A percentile compares a stretch with the other conserved stretches of the same genome.
These are phyloP conservation scores for Zaprionus kolodkinae DNA, from an alignment of 1,140 invertebrate species.

Conservation along the genomic window DNA sequence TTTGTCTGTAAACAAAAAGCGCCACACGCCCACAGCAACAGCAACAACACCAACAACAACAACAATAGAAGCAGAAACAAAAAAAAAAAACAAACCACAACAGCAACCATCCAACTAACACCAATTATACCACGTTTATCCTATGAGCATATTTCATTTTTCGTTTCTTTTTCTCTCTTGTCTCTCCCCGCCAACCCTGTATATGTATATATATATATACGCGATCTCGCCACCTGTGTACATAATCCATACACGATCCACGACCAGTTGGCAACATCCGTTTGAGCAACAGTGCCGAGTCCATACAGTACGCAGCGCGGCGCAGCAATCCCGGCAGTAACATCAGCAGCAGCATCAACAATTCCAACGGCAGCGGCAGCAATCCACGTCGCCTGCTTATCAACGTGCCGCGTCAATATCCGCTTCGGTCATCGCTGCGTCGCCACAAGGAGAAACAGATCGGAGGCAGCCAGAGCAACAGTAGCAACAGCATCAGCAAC, in stretches of 20 bases:
- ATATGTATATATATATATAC: conserved; percentile 22
- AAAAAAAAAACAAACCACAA: background rate
- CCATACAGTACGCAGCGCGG: conserved; percentile 86
- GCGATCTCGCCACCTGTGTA: conserved; percentile 7
- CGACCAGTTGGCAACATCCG: conserved; percentile 85
- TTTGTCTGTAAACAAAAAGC: conserved; percentile 38
- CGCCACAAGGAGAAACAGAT: conserved; percentile 88
- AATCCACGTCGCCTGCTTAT: conserved; percentile 86
- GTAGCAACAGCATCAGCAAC: conserved; percentile 66
- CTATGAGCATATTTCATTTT: conserved; percentile 64
- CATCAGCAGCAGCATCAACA: conserved; percentile 85
- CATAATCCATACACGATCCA: conserved; percentile 3
- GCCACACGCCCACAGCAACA: conserved; percentile 28
- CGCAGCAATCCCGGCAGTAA: conserved; percentile 84
- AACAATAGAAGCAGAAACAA: conserved; percentile 22
- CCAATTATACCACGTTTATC: conserved; percentile 22
- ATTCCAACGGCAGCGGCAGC: conserved; percentile 73
- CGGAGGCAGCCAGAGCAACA: conserved; percentile 69
- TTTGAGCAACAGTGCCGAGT: conserved; percentile 89
- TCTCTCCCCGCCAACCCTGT: conserved; percentile 21
- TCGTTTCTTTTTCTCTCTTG: conserved; percentile 52
- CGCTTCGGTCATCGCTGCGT: conserved; percentile 88
- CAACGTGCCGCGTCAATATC: conserved; percentile 88
- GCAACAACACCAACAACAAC: conserved; percentile 27
- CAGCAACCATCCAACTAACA: conserved; percentile 31